A percentile compares a stretch with the other conserved stretches of the same genome.
Evolutionary conservation across 2,113 vertebrate genomes (phyloP).

Genomic region (Nibea albiflora): DNA sequence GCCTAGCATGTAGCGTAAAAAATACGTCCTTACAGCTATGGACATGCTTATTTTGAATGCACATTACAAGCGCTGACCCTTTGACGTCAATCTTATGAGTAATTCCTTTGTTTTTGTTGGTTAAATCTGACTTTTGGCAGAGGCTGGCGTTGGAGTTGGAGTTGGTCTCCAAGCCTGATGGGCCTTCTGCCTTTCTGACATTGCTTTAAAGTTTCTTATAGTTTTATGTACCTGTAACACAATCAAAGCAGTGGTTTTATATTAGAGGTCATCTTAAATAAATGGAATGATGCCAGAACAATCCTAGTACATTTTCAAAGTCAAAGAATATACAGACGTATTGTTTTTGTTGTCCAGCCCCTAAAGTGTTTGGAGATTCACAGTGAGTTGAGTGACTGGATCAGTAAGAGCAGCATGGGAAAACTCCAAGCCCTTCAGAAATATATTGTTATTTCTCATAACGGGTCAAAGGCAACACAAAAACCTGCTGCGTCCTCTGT

Average conservation of each 20-base stretch:
- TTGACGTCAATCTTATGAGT: slow-evolving; percentile 29
- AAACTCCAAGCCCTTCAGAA: slow-evolving; percentile 83
- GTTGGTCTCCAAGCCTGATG: slow-evolving; percentile 2
- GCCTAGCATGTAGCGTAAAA: slow-evolving; percentile 47
- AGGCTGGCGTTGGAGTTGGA: slow-evolving; percentile 29
- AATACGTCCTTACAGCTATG: slow-evolving; percentile 44
- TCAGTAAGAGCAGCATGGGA: slow-evolving; percentile 78
- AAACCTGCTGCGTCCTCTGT: slow-evolving; percentile 51
- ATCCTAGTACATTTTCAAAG: slow-evolving; percentile 46
- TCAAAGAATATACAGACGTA: slow-evolving; percentile 56
- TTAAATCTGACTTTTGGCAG: slow-evolving; percentile 19
- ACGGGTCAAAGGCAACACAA: slow-evolving; percentile 76
- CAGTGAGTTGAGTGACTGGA: slow-evolving; percentile 76
- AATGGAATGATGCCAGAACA: slow-evolving; percentile 45
- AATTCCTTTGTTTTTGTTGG: slow-evolving; percentile 6
- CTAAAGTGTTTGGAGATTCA: slow-evolving; percentile 66
- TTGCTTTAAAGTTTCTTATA: slow-evolving; percentile 27
- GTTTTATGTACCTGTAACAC: slow-evolving; percentile 28
- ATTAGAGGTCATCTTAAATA: slow-evolving; percentile 37
- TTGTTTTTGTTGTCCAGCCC: slow-evolving; percentile 60
- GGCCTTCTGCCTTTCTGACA: slow-evolving; percentile 34
- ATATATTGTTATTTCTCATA: slow-evolving; percentile 56
- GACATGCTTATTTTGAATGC: slow-evolving; percentile 44
- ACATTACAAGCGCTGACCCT: slow-evolving; percentile 34
- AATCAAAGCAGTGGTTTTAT: slow-evolving; percentile 38